These are phyloP conservation scores for Meriones psammophilus DNA, from an alignment of 2,797 vertebrate species.

Conservation along the genomic window DNA sequence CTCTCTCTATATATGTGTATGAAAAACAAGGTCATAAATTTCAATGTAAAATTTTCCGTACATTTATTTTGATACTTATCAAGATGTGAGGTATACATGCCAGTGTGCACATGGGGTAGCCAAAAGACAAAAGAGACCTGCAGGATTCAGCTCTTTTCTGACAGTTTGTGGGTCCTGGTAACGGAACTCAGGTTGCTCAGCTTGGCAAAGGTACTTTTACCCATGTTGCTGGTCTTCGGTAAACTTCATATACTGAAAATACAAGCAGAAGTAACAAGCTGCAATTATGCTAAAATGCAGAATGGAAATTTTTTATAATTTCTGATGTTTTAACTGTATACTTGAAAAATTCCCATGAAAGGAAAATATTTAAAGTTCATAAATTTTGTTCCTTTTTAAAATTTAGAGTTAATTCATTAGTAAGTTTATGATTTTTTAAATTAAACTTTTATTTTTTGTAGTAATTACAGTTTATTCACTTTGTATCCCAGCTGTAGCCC, in stretches of 20 bases:
- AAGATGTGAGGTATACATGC: too few relatives aligned
- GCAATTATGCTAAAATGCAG: constrained; percentile 31
- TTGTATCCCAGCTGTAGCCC: too few relatives aligned
- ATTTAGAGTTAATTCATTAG: constrained; percentile 49
- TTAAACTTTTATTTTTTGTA: too few relatives aligned
- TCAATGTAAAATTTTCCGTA: neutral
- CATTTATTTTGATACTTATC: neutral
- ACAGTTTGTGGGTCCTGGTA: too few relatives aligned
- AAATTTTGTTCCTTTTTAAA: constrained; percentile 44
- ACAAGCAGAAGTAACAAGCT: neutral
- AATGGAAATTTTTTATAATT: constrained; percentile 3
- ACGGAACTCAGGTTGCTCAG: too few relatives aligned
- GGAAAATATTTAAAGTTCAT: neutral
- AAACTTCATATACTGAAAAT: constrained; percentile 32
- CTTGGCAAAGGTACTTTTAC: neutral
- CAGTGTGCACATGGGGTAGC: neutral
- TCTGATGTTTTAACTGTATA: constrained; percentile 54
- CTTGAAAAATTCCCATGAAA: constrained; percentile 16
- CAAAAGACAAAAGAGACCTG: too few relatives aligned
- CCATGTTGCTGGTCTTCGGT: neutral
- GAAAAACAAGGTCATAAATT: neutral
- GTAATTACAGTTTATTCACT: too few relatives aligned
- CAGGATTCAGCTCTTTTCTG: neutral
- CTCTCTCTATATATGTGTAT: too few relatives aligned
- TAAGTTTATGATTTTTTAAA: neutral